Evolutionary conservation across 2,113 vertebrate species (phyloP), one percentile per base, ranked within the genome.

Genomic region (Hemicordylus capensis): DNA sequence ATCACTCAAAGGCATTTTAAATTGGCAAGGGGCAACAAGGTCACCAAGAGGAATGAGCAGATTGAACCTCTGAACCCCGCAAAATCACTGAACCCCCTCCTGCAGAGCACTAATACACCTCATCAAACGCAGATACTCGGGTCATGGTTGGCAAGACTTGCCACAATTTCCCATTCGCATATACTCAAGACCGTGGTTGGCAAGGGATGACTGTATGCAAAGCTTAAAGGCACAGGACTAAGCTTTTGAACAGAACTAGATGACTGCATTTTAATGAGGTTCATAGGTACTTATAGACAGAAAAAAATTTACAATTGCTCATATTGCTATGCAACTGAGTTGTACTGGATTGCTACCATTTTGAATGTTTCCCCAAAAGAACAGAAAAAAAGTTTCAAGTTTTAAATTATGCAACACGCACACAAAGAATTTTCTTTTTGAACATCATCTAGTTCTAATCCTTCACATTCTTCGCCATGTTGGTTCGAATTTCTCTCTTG

Each of bases 351-450:
- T 58, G 14, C 7, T 59, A 17, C 28, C 44, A 63, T 58, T 56
- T 51, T 28, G 42, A 67, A 76, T 22, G 19, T 34, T 48, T 85
- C 84, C 22, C 73, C 12, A 76, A 84, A 84, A 26, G 37, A 66
- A 3, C 2, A 66, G 24, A 63, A 59, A 42, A 63, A 76, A 22
- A 22, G 59, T 31, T n/a, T 17, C 67, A 74, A 7, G n/a, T 56
- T 80, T 79, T 15, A 24, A 93, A 76, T 9, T 39, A 88, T 63
- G 85, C 7, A n/a, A 54, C 85, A 92, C 95, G 46, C 93, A 98
- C 97, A 67, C 93, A 91, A 91, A 86, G 85, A 80, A 77, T 87
- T 94, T 59, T 92, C 93, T 78, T 93, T 93, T 46, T 92, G 91
- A 90, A 89, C 88, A 89, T 91, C 83, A 78, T 93, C 94, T 87